Conservation (phyloP, 1,140 invertebrate genomes). For the Solen grandis region DNA sequence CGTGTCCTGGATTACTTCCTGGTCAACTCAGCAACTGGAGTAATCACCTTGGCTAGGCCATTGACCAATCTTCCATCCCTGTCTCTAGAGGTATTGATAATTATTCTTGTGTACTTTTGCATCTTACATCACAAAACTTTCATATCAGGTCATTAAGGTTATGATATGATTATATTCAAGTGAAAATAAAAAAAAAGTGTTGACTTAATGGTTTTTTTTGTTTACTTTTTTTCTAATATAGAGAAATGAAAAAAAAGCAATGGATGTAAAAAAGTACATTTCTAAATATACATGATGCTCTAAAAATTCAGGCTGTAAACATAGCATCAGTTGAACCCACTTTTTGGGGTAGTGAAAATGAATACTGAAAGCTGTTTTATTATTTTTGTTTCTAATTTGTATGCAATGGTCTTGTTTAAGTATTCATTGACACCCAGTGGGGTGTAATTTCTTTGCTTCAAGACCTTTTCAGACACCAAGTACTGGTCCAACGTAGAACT, state of each 20-base stretch:
- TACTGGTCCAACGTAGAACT: too few relatives aligned
- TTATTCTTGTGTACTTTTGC: not conserved
- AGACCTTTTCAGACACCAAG: too few relatives aligned
- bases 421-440: too few relatives aligned
- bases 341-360: too few relatives aligned
- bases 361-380: too few relatives aligned
- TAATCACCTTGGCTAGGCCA: not conserved
- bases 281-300: too few relatives aligned
- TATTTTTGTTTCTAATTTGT: too few relatives aligned
- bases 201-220: not conserved
- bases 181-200: not conserved
- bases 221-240: not conserved
- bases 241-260: not conserved
- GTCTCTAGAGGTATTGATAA: conserved; percentile 10
- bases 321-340: too few relatives aligned
- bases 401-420: too few relatives aligned
- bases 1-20: conserved; percentile 25
- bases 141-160: not conserved
- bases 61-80: conserved; percentile 13
- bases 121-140: not conserved
- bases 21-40: conserved; percentile 3
- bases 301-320: too few relatives aligned
- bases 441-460: too few relatives aligned
- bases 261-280: too few relatives aligned
- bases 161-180: not conserved